A percentile compares a stretch with the other conserved stretches of the same genome.
Evolutionary conservation across 1,140 invertebrate species (phyloP).

Genomic region (Coelopa frigida): DNA sequence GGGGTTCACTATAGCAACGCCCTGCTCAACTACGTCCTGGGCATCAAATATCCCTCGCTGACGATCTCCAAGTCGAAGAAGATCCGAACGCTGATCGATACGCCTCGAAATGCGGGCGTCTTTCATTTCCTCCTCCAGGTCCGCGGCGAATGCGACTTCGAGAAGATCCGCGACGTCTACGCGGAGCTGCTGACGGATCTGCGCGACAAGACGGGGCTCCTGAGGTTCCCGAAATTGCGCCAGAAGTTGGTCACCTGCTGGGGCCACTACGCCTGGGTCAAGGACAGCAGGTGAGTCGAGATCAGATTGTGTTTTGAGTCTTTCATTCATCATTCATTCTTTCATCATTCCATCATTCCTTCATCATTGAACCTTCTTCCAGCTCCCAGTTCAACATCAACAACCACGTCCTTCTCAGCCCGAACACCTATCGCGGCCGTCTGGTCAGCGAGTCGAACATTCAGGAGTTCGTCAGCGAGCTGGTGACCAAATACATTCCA

Average conservation of each 20-base stretch:
- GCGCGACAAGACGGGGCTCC: slow-evolving; percentile 50
- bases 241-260: slow-evolving; percentile 55
- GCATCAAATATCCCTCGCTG: slow-evolving; percentile 51
- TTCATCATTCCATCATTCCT: background rate
- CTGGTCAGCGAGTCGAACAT: slow-evolving; percentile 64
- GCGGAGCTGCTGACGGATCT: slow-evolving; percentile 50
- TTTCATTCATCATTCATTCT: no score
- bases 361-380: no score
- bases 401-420: slow-evolving; percentile 61
- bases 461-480: slow-evolving; percentile 70
- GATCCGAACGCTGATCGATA: slow-evolving; percentile 58
- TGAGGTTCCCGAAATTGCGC: slow-evolving; percentile 54
- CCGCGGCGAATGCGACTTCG: slow-evolving; percentile 49
- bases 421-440: slow-evolving; percentile 56
- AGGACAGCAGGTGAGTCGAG: slow-evolving; percentile 31
- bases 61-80: slow-evolving; percentile 58
- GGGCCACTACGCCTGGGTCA: slow-evolving; percentile 62
- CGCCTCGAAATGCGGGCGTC: slow-evolving; percentile 61
- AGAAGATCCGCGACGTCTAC: slow-evolving; percentile 45
- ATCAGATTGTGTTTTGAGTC: background rate
- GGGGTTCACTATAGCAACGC: slow-evolving; percentile 37
- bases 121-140: slow-evolving; percentile 58
- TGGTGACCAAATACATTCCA: slow-evolving; percentile 68
- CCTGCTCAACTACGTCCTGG: slow-evolving; percentile 42
- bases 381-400: slow-evolving; percentile 59